These are phyloP conservation scores for Ifrita kowaldi DNA, from an alignment of 2,113 vertebrate species.

Conservation along the genomic window DNA sequence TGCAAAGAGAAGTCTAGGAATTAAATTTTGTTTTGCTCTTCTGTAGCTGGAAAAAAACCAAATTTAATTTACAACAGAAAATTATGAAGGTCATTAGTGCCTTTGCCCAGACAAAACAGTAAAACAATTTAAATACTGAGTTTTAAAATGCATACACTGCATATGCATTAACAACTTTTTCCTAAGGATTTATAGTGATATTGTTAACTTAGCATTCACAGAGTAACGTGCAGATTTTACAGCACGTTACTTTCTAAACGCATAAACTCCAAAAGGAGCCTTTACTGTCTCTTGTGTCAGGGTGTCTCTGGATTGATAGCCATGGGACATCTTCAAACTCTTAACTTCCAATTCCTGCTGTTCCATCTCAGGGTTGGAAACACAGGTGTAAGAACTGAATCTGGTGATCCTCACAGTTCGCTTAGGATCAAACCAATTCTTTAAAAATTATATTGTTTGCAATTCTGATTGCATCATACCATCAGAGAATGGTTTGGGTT, in stretches of 20 bases:
- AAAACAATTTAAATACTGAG: neutral
- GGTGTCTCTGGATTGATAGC: neutral
- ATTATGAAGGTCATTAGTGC: neutral
- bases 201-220: neutral
- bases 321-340: neutral
- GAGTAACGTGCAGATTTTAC: neutral
- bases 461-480: neutral
- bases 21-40: neutral
- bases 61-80: neutral
- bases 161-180: neutral
- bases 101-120: conserved; percentile 1
- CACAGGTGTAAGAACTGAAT: neutral
- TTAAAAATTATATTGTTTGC: neutral
- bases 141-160: neutral
- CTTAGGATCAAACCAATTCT: neutral
- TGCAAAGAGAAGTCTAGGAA: neutral
- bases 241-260: neutral
- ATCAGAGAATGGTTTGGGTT: neutral
- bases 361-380: neutral
- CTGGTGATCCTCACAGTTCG: rapidly evolving
- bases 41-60: neutral
- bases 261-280: neutral
- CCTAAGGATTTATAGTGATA: neutral
- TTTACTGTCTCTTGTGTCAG: neutral
- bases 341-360: neutral